Conservation (phyloP, 1,140 invertebrate species). For the Aphaenogaster ashmeadi region DNA sequence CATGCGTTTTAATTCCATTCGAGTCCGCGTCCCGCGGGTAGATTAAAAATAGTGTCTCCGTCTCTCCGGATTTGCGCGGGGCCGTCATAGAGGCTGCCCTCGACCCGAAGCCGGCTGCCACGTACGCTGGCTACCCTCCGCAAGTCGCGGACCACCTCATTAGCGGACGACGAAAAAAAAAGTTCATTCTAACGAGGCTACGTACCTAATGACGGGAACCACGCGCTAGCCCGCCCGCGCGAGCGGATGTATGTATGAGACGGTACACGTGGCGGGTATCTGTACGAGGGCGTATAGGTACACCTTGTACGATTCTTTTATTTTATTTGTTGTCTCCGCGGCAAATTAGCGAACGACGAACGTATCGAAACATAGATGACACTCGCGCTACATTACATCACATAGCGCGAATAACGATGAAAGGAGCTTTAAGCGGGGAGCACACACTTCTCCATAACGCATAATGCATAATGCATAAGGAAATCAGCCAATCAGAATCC, state of each 20-base stretch:
- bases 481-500: too few species aligned
- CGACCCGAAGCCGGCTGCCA: constrained; percentile 51
- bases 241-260: constrained; percentile 20
- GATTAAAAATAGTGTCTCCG: constrained; percentile 78
- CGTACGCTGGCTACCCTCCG: constrained; percentile 58
- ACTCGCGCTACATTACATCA: constrained; percentile 64
- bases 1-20: constrained; percentile 76
- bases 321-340: constrained; percentile 61
- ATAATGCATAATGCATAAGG: too few species aligned
- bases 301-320: constrained; percentile 61
- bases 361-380: constrained; percentile 62
- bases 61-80: constrained; percentile 68
- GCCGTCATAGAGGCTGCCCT: constrained; percentile 68
- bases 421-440: neutral
- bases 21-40: constrained; percentile 70
- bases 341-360: constrained; percentile 73
- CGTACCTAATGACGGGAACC: constrained; percentile 83
- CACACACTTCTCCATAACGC: too few species aligned
- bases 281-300: constrained; percentile 51
- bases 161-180: constrained; percentile 81
- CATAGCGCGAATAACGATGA: constrained; percentile 59
- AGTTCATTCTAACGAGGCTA: constrained; percentile 83
- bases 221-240: constrained; percentile 61
- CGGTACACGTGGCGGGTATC: constrained; percentile 14
- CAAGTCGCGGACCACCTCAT: constrained; percentile 82